Evolutionary conservation across 2,888 invertebrate genomes (phyloP).

Genomic region (Seladonia tumulorum): DNA sequence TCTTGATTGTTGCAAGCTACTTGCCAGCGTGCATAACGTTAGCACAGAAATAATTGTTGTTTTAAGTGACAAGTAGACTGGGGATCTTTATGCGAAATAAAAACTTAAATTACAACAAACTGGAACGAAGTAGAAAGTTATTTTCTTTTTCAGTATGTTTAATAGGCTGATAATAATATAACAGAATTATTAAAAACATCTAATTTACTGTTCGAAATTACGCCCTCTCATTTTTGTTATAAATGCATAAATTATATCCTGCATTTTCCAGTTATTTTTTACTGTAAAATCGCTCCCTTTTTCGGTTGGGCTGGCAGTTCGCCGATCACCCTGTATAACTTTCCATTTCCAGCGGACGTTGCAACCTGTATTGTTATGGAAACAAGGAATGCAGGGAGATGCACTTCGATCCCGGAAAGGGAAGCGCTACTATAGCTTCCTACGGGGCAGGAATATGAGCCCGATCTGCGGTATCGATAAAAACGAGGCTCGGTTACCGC

Average conservation of each 20-base stretch:
- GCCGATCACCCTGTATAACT: background rate
- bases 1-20: background rate
- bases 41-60: background rate
- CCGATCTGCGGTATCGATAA: constrained; percentile 62
- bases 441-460: constrained; percentile 66
- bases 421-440: constrained; percentile 66
- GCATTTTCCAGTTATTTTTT: background rate
- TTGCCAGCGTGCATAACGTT: background rate
- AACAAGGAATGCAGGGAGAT: constrained; percentile 52
- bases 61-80: too few relatives aligned
- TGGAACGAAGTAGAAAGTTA: too few relatives aligned
- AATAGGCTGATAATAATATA: too few relatives aligned
- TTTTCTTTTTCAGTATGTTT: too few relatives aligned
- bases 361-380: constrained; percentile 55
- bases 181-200: too few relatives aligned
- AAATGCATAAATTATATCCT: too few relatives aligned
- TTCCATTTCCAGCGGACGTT: background rate
- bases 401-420: constrained; percentile 73
- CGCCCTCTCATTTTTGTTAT: too few relatives aligned
- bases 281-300: background rate
- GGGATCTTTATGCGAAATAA: too few relatives aligned
- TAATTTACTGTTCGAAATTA: too few relatives aligned
- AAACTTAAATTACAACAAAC: too few relatives aligned
- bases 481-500: constrained; percentile 60
- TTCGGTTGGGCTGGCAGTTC: background rate